A percentile compares a stretch with the other conserved stretches of the same genome.
These are phyloP conservation scores for Henricia sp. DNA, from an alignment of 53 echinoderm and acorn worm genomes.

Conservation along the genomic window DNA sequence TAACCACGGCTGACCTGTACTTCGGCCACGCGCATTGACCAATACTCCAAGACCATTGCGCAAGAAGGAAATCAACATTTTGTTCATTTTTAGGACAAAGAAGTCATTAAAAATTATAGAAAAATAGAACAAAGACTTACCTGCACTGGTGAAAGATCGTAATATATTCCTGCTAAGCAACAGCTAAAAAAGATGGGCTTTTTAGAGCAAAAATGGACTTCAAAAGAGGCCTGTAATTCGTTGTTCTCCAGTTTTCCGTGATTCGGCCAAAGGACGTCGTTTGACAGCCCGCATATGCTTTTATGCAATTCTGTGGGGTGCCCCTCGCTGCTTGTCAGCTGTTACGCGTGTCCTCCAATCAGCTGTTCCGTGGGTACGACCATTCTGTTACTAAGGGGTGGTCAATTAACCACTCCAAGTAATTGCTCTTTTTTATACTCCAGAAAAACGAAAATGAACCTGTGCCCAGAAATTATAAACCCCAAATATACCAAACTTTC, in stretches of 20 bases:
- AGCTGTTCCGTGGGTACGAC: conserved; percentile 44
- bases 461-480: no score
- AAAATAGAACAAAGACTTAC: conserved; percentile 2
- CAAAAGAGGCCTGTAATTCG: neutral
- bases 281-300: conserved; percentile 36
- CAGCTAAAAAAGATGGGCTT: conserved; percentile 36
- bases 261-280: neutral
- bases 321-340: conserved; percentile 36
- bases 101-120: neutral
- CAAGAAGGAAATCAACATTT: neutral
- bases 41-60: conserved; percentile 1
- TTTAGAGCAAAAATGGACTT: neutral
- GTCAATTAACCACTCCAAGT: neutral
- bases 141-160: neutral
- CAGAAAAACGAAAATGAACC: no score
- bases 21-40: neutral
- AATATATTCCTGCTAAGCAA: neutral
- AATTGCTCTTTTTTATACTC: no score
- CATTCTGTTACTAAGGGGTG: conserved; percentile 49
- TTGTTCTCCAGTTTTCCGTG: neutral
- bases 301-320: conserved; percentile 27
- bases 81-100: neutral
- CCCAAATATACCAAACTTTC: no score
- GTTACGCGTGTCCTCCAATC: conserved; percentile 55
- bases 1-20: no score